Evolutionary conservation across 2,888 invertebrate species (phyloP).

Genomic region (Thalpophila matura): DNA sequence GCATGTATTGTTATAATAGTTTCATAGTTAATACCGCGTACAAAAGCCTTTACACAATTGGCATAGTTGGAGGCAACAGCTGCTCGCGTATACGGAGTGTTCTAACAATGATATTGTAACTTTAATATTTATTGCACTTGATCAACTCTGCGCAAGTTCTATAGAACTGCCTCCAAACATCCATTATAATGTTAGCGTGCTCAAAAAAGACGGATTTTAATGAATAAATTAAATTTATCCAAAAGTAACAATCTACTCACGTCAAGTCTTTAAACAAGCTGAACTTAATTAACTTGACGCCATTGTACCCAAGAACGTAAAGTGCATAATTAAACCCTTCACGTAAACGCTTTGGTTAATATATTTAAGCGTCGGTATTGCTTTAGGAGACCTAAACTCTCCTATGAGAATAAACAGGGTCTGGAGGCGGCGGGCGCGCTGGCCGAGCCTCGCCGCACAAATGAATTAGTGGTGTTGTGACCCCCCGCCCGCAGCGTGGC

Average conservation of each 20-base stretch:
- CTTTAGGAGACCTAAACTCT: constrained; percentile 89
- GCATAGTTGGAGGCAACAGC: constrained; percentile 85
- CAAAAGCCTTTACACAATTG: constrained; percentile 86
- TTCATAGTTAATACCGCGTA: constrained; percentile 83
- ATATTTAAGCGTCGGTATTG: constrained; percentile 88
- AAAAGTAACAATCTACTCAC: constrained; percentile 77
- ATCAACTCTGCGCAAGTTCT: constrained; percentile 81
- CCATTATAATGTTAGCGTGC: constrained; percentile 69
- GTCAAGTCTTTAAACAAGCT: constrained; percentile 85
- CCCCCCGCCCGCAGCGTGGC: constrained; percentile 60
- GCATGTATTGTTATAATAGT: constrained; percentile 79
- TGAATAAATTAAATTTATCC: constrained; percentile 80
- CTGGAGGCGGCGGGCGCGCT: constrained; percentile 71
- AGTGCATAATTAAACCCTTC: constrained; percentile 88
- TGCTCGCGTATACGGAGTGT: constrained; percentile 78
- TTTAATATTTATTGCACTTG: constrained; percentile 90
- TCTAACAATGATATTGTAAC: constrained; percentile 88
- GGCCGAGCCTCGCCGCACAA: constrained; percentile 83
- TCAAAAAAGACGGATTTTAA: constrained; percentile 81
- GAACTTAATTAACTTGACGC: constrained; percentile 88
- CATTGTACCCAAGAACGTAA: constrained; percentile 85
- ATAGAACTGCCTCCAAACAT: constrained; percentile 50
- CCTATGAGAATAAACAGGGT: constrained; percentile 89
- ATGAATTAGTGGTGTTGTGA: constrained; percentile 86
- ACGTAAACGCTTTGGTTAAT: constrained; percentile 88